Conservation (phyloP, 1,140 invertebrate genomes). For the Yoshiicerus persimilis region DNA sequence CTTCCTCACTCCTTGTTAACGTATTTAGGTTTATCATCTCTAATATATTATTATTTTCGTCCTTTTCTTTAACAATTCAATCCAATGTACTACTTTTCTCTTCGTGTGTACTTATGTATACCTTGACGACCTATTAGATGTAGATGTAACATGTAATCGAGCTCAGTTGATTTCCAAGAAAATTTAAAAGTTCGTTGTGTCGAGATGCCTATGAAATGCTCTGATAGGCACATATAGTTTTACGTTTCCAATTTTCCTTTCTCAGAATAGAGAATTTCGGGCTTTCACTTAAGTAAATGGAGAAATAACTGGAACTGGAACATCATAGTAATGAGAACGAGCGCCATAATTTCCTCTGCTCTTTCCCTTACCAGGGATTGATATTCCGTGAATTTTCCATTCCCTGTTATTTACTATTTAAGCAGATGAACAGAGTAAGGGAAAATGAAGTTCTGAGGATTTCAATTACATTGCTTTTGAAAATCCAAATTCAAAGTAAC, state of each 20-base stretch:
- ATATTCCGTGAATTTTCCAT: neutral
- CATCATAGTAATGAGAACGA: neutral
- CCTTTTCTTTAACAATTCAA: too few relatives aligned
- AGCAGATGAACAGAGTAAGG: neutral
- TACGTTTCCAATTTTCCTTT: neutral
- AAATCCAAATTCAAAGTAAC: too few relatives aligned
- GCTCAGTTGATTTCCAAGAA: too few relatives aligned
- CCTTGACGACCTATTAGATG: too few relatives aligned
- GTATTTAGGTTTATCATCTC: neutral
- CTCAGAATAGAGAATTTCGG: neutral
- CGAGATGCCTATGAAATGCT: neutral
- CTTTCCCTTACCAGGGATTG: neutral
- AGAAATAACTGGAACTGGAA: neutral
- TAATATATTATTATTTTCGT: neutral
- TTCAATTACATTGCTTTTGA: too few relatives aligned
- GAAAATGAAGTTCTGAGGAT: too few relatives aligned
- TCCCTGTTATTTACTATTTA: neutral
- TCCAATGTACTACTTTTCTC: too few relatives aligned
- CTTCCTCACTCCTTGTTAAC: neutral
- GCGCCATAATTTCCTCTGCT: neutral
- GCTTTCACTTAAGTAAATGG: neutral
- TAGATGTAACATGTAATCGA: too few relatives aligned
- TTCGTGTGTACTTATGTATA: too few relatives aligned
- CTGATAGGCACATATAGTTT: neutral
- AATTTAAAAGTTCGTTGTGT: neutral